Evolutionary conservation across 2,113 vertebrate species (phyloP), one percentile per base, ranked within the genome.

Genomic region (Zosterops hypoxanthus): DNA sequence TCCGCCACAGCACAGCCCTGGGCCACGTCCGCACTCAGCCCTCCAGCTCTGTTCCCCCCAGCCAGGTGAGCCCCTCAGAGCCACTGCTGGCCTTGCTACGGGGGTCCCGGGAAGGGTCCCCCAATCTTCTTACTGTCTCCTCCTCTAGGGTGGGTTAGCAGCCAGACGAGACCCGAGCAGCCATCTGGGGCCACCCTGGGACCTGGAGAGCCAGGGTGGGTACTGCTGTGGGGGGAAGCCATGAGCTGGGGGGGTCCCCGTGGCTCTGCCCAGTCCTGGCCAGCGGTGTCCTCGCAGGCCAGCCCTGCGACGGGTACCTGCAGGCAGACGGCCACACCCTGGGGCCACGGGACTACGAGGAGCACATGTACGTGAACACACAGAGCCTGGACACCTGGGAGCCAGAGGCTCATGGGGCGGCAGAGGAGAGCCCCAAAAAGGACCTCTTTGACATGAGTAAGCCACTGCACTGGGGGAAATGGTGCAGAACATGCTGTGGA

Each of bases 401-500:
- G 25, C 69, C 93, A 0, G 97, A 95, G 47, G 70, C 53, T 56
- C 60, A 33, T 0, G 92, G 81, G 39, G 75, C 1, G 1, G 80
- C 22, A 0, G 98, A 98, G 1, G 98, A 99, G 57, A 99, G 99
- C 91, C 99, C 99, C 50, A 98, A 99, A 90, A 99, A 99, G 90
- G 99, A 99, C 93, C 98, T 99, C 20, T 99, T 99, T 79, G 99
- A 99, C 81, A 99, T 99, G 99, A 98, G 99, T 99, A 97, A 93
- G 99, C 96, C 14, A 22, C 24, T 17, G 6, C 12, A 21, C 31
- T 3, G 3, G 5, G 61, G 34, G 12, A 20, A 24, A 28, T 8
- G 29, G 33, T 1, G 3, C 31, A 36, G 14, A 50, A 56, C 9
- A 10, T 44, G 33, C 70, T 63, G 60, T 28, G 15, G 34, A 60